Base-by-base conservation (phyloP, 2,888 invertebrate genomes). In the Heliconius ethilla region DNA sequence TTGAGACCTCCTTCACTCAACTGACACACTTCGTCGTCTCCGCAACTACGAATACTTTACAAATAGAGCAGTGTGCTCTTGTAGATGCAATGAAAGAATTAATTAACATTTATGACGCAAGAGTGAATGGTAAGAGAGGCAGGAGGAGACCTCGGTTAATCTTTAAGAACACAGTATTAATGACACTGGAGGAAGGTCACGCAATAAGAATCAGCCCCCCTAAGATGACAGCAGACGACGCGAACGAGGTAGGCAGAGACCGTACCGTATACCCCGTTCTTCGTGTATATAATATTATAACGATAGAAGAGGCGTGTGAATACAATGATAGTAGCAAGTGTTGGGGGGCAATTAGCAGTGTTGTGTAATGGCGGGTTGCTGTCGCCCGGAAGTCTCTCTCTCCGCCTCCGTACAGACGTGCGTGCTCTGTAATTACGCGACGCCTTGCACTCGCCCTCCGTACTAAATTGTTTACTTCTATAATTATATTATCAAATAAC, bases 331-430 rank as follows among this genome's bases (percentile, higher is more conserved):
- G 77, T n/a, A 27, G 73, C 76, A 37, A 77, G 66, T 73, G 77
- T 73, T 67, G 37, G 55, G 37, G 66, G 70, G 73, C 59, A 67
- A 77, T 77, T 77, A 77, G 65, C 66, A 40, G 77, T 45, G 77
- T 77, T 67, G 77, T 77, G 66, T 72, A 77, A 73, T 77, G 77
- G 62, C 59, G 67, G 77, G 73, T 77, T 77, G 11, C 40, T 66
- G 40, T 73, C 73, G 59, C 40, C 22, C 66, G 66, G 66, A 72
- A 29, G 77, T 65, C 66, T 65, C 37, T 75, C 75, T 63, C 18
- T 33, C 33, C 33, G 33, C 33, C 33, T 33, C 33, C 15, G 62
- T 40, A 51, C 51, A n/a, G 6, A 65, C 65, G 18, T n/a, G 62
- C 72, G 33, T 2, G 55, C 72, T 27, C 72, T 55, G 72, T 72